A percentile compares a stretch with the other conserved stretches of the same genome.
Evolutionary conservation across 2,113 vertebrate genomes (phyloP).

Genomic region (Tyto alba): DNA sequence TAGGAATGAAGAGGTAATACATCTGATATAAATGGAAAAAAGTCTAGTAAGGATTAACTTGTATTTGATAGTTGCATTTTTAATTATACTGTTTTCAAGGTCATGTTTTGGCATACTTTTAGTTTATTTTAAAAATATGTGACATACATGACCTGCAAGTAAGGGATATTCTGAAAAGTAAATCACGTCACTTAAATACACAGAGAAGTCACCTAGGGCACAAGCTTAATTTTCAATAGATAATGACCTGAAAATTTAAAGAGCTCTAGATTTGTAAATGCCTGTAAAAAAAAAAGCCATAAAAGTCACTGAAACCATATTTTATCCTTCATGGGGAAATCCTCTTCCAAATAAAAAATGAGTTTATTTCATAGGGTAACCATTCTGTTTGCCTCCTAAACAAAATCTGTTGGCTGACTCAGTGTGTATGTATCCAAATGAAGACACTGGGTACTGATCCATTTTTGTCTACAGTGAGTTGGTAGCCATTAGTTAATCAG

Average conservation of each 20-base stretch:
- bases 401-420: background rate
- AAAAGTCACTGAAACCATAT: background rate
- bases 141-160: background rate
- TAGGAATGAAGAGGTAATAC: background rate
- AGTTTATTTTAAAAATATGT: background rate
- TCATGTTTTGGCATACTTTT: background rate
- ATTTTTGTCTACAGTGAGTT: background rate
- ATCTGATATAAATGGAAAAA: background rate
- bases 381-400: background rate
- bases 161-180: background rate
- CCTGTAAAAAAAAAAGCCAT: background rate
- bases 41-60: background rate
- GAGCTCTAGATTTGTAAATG: background rate
- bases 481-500: background rate
- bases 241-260: background rate
- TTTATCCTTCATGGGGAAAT: background rate
- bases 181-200: background rate
- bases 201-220: background rate
- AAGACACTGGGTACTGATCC: background rate
- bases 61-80: conserved; percentile 5
- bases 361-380: background rate
- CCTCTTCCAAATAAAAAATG: background rate
- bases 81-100: background rate
- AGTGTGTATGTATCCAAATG: background rate
- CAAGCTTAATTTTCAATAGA: background rate